These are phyloP conservation scores for Melitaea athalia DNA, from an alignment of 2,888 invertebrate species.

Conservation along the genomic window DNA sequence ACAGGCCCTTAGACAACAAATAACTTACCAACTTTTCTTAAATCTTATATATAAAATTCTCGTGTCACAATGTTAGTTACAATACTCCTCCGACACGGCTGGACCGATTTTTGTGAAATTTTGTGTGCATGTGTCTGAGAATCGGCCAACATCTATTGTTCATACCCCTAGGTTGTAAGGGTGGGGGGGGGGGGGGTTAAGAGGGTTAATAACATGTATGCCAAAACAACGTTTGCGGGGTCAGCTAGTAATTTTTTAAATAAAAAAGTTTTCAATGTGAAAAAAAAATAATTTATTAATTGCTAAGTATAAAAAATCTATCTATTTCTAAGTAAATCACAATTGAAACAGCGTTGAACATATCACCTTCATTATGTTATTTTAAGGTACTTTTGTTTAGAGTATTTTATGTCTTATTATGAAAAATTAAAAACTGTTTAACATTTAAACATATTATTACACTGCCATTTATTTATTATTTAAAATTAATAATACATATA, in stretches of 20 bases:
- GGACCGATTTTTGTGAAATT: too few relatives aligned
- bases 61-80: too few relatives aligned
- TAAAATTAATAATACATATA: background rate
- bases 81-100: too few relatives aligned
- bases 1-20: too few relatives aligned
- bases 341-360: slow-evolving; percentile 34
- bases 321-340: slow-evolving; percentile 39
- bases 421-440: slow-evolving; percentile 2
- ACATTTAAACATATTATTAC: slow-evolving; percentile 8
- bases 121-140: too few relatives aligned
- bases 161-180: too few relatives aligned
- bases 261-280: slow-evolving; percentile 41
- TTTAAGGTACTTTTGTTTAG: slow-evolving; percentile 25
- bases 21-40: too few relatives aligned
- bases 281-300: slow-evolving; percentile 49
- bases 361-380: slow-evolving; percentile 31
- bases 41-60: too few relatives aligned
- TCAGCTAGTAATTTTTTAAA: slow-evolving; percentile 10
- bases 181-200: too few relatives aligned
- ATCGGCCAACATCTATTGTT: too few relatives aligned
- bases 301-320: slow-evolving; percentile 45
- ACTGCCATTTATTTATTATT: slow-evolving; percentile 6
- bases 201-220: too few relatives aligned
- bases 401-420: slow-evolving; percentile 17
- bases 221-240: too few relatives aligned